These are phyloP conservation scores for Beroe ovata DNA, from an alignment of 37 sponge, comb jelly and placozoan genomes.

Conservation along the genomic window DNA sequence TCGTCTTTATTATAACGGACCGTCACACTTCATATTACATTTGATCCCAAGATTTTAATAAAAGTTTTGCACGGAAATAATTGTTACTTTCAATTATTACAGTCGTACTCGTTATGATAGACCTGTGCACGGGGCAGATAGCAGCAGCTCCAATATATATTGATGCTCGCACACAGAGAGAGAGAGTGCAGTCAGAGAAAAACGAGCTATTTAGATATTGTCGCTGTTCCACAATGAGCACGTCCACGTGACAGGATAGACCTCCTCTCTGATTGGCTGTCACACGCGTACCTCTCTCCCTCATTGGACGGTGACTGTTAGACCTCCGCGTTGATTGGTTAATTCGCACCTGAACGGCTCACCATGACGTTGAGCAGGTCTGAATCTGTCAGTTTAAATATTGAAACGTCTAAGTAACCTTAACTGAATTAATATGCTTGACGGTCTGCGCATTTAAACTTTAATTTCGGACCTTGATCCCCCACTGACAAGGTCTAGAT, in stretches of 20 bases:
- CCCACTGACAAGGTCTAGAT: background rate
- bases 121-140: no score
- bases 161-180: no score
- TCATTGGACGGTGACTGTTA: constrained; percentile 43
- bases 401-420: constrained; percentile 18
- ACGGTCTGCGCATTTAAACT: constrained; percentile 3
- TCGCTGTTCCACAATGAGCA: background rate
- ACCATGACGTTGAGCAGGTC: background rate
- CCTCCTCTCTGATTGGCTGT: background rate
- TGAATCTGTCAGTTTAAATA: constrained; percentile 60
- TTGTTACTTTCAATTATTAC: no score
- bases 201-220: background rate
- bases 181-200: background rate
- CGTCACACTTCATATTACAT: no score
- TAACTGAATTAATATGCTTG: constrained; percentile 66
- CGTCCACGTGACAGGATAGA: background rate
- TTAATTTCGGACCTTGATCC: constrained; percentile 16
- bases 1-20: no score
- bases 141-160: no score
- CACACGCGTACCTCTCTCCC: background rate
- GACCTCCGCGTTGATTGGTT: constrained; percentile 43
- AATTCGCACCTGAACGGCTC: background rate
- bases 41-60: no score
- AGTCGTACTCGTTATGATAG: no score
- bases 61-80: no score